phyloP scores from a whole-genome alignment of 2,888 invertebrate genomes.

The Leptopilina syphax region DNA sequence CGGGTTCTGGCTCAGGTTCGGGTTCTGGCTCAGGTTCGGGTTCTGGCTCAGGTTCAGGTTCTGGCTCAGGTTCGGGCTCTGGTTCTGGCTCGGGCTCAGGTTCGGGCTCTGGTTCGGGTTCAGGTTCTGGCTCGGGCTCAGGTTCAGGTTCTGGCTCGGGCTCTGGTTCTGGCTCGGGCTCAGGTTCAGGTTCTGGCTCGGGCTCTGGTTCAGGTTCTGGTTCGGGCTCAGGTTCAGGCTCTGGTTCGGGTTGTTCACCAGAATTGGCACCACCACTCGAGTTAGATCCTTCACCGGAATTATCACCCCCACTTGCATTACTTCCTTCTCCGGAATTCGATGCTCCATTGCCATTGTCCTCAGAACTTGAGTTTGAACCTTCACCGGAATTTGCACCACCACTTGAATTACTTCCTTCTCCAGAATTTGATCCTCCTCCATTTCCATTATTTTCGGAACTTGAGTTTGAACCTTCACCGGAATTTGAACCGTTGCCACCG shows the following conservation, averaged over 20 bases:
- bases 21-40: background rate
- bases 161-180: background rate
- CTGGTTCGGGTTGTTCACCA: background rate
- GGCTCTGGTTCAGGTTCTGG: background rate
- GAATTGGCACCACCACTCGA: background rate
- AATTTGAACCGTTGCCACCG: background rate
- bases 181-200: constrained; percentile 1
- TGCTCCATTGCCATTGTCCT: background rate
- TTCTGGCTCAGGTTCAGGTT: background rate
- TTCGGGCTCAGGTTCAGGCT: background rate
- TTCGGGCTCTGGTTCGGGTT: background rate
- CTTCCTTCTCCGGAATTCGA: background rate
- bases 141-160: background rate
- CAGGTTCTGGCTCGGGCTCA: background rate
- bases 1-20: background rate
- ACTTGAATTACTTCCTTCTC: background rate
- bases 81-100: background rate
- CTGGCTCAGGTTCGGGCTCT: background rate
- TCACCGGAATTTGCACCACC: background rate
- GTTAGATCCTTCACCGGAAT: background rate
- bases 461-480: background rate
- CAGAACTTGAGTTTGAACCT: background rate
- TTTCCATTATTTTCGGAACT: background rate
- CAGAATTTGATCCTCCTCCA: background rate
- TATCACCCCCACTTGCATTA: background rate